phyloP scores from a whole-genome alignment of 1,140 invertebrate species.

The Battus philenor region DNA sequence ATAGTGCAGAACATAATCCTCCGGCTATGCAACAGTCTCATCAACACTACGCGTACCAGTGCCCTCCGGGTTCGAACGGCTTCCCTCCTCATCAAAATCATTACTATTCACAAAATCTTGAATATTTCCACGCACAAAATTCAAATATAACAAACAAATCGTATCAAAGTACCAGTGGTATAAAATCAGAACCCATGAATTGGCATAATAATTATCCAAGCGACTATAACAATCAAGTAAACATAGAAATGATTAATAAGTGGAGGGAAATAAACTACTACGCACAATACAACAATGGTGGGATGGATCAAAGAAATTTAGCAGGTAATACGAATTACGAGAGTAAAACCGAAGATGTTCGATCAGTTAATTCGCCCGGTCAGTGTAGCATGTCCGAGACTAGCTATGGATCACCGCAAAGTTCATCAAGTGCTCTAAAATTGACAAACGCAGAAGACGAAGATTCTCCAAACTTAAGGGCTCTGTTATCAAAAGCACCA shows the following conservation, averaged over 20 bases:
- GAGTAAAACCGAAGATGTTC: conserved; percentile 34
- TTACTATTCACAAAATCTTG: conserved; percentile 37
- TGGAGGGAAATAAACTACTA: conserved; percentile 54
- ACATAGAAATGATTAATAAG: conserved; percentile 48
- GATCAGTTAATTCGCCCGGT: conserved; percentile 47
- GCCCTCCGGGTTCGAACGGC: conserved; percentile 24
- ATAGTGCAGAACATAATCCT: conserved; percentile 39
- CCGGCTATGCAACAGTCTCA: conserved; percentile 41
- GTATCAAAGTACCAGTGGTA: conserved; percentile 23
- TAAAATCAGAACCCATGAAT: conserved; percentile 50
- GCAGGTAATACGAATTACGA: conserved; percentile 23
- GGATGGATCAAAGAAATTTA: conserved; percentile 21
- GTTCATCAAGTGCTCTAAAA: conserved; percentile 38
- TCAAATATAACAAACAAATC: conserved; percentile 27
- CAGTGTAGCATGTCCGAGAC: conserved; percentile 49
- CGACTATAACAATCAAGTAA: conserved; percentile 36
- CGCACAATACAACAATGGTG: conserved; percentile 38
- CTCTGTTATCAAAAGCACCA: conserved; percentile 34
- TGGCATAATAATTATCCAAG: conserved; percentile 46
- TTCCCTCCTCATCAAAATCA: conserved; percentile 44
- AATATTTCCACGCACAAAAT: conserved; percentile 31
- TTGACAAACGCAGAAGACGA: conserved; percentile 35
- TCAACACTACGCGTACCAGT: conserved; percentile 38
- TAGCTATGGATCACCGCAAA: conserved; percentile 54
- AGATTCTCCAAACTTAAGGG: conserved; percentile 44